phyloP scores from a whole-genome alignment of 2,113 vertebrate species.

The Rynchops niger region DNA sequence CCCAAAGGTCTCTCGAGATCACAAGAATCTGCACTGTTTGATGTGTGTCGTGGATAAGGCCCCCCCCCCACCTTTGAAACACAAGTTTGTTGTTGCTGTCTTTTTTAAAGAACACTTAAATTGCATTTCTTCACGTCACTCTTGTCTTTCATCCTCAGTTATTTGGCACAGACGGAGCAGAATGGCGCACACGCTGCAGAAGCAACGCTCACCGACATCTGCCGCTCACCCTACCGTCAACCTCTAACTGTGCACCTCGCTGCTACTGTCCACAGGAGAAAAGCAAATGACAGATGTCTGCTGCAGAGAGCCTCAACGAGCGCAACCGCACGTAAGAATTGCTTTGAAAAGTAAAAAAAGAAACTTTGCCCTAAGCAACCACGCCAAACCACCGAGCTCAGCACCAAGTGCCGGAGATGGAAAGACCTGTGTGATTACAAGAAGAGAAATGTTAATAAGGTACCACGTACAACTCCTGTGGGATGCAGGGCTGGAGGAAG shows the following conservation, averaged over 20 bases:
- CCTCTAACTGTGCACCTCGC: accelerated
- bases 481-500: not conserved
- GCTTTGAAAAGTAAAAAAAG: not conserved
- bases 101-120: not conserved
- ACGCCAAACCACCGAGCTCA: not conserved
- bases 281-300: not conserved
- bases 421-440: not conserved
- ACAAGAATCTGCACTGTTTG: not conserved
- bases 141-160: not conserved
- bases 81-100: not conserved
- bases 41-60: not conserved
- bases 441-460: not conserved
- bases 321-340: accelerated
- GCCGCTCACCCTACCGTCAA: not conserved
- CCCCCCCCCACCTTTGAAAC: not conserved
- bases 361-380: not conserved
- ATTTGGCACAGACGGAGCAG: not conserved
- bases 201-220: not conserved
- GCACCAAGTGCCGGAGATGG: not conserved
- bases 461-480: accelerated
- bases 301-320: not conserved
- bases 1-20: not conserved
- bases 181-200: not conserved
- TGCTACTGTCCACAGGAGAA: not conserved
- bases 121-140: not conserved